phyloP scores from a whole-genome alignment of 1,140 invertebrate genomes.

The Pteromalus puparum region DNA sequence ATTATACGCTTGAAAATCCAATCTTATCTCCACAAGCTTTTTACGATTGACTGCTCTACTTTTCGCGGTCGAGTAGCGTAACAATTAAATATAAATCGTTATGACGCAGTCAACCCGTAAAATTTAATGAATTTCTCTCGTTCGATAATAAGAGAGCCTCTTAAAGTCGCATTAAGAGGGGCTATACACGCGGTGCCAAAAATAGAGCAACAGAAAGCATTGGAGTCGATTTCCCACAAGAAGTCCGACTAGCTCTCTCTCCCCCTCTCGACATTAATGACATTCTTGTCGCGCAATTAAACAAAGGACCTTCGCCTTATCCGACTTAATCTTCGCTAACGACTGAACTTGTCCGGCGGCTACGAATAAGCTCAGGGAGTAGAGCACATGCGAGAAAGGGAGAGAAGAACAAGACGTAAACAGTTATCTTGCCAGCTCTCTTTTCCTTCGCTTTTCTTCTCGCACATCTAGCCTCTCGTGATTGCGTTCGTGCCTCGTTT shows the following conservation, averaged over 20 bases:
- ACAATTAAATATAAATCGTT: background rate
- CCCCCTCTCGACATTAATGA: slow-evolving; percentile 39
- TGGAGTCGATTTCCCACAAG: slow-evolving; percentile 1
- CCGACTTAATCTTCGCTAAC: slow-evolving; percentile 59
- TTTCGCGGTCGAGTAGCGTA: background rate
- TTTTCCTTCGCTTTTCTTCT: background rate
- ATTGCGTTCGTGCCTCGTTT: background rate
- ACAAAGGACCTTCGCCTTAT: slow-evolving; percentile 64
- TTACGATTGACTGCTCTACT: background rate
- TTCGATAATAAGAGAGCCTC: slow-evolving; percentile 23
- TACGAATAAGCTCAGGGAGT: slow-evolving; percentile 30
- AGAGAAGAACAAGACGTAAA: background rate
- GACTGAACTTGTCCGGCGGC: slow-evolving; percentile 49
- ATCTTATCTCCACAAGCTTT: background rate
- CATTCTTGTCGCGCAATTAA: slow-evolving; percentile 65
- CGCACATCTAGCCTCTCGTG: background rate
- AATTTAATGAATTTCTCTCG: slow-evolving; percentile 22
- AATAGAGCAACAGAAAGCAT: background rate
- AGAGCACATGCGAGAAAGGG: slow-evolving; percentile 6
- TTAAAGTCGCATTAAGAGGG: background rate
- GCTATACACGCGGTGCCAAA: background rate
- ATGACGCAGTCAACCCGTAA: background rate
- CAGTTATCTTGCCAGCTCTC: slow-evolving; percentile 41
- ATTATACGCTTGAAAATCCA: background rate
- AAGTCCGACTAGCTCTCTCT: background rate